These are phyloP conservation scores for Lucinisca nassula DNA, from an alignment of 2,888 invertebrate species.

Conservation along the genomic window DNA sequence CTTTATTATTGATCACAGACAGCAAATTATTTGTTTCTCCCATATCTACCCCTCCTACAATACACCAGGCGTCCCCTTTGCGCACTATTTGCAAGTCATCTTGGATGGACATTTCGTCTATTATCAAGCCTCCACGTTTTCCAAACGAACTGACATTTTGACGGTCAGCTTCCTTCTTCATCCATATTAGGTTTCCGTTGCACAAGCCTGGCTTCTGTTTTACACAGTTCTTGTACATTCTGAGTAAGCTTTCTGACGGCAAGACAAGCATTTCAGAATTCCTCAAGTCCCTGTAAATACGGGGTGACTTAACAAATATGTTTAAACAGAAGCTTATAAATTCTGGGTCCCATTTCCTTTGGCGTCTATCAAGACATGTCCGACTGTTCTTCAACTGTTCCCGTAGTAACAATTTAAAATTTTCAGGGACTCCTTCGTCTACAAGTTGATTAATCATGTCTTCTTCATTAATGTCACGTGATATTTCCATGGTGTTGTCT, in stretches of 20 bases:
- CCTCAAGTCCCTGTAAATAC: not conserved
- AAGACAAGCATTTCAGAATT: not conserved
- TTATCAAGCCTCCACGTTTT: constrained; percentile 45
- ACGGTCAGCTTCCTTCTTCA: constrained; percentile 41
- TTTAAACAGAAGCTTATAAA: constrained; percentile 24
- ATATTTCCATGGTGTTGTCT: too few relatives aligned
- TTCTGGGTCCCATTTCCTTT: constrained; percentile 32
- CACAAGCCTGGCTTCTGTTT: constrained; percentile 27
- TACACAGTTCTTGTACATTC: constrained; percentile 26
- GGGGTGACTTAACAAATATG: not conserved
- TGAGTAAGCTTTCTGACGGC: not conserved
- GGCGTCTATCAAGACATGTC: not conserved
- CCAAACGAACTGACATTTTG: constrained; percentile 45
- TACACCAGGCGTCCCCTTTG: constrained; percentile 24
- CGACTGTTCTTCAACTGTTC: not conserved
- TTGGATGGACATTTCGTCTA: constrained; percentile 62
- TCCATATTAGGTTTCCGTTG: constrained; percentile 36
- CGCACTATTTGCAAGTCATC: constrained; percentile 51
- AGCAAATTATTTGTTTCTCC: constrained; percentile 39
- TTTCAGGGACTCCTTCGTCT: not conserved
- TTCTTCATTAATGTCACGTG: too few relatives aligned
- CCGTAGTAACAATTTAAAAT: not conserved
- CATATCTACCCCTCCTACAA: constrained; percentile 26
- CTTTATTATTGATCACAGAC: constrained; percentile 16
- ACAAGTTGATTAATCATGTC: too few relatives aligned